A percentile compares a stretch with the other conserved stretches of the same genome.
phyloP scores from a whole-genome alignment of 2,888 invertebrate genomes.

The Cantharis rustica region DNA sequence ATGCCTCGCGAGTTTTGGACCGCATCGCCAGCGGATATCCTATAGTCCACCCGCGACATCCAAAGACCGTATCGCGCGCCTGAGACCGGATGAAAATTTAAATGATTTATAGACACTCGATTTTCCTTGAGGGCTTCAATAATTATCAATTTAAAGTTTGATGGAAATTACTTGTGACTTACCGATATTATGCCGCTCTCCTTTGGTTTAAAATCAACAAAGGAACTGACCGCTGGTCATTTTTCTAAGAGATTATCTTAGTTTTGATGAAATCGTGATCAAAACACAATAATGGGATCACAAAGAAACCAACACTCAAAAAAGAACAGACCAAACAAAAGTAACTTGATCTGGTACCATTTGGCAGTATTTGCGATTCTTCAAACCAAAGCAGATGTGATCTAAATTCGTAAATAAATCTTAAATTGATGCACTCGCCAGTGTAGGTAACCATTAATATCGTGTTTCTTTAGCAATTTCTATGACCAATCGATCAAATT shows the following conservation, averaged over 20 bases:
- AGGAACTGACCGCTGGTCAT: conserved; percentile 11
- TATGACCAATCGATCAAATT: conserved; percentile 29
- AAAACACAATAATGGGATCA: conserved; percentile 8
- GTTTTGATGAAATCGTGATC: conserved; percentile 1
- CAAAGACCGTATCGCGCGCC: conserved; percentile 26
- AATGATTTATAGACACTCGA: conserved; percentile 7
- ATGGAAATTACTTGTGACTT: neutral
- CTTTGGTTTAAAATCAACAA: neutral
- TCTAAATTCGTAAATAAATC: conserved; percentile 23
- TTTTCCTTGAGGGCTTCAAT: neutral
- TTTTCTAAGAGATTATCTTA: conserved; percentile 1
- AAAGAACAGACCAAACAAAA: conserved; percentile 25
- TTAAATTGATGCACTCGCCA: conserved; percentile 26
- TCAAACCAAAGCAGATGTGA: conserved; percentile 26
- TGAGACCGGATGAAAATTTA: conserved; percentile 16
- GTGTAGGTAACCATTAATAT: conserved; percentile 17
- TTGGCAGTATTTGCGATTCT: conserved; percentile 20
- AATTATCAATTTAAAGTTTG: neutral
- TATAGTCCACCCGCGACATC: conserved; percentile 44
- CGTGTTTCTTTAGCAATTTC: conserved; percentile 19
- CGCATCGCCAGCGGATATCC: conserved; percentile 57
- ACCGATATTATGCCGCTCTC: neutral
- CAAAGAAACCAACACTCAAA: conserved; percentile 8
- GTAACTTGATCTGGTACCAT: conserved; percentile 28
- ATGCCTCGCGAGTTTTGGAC: conserved; percentile 52